phyloP scores from a whole-genome alignment of 2,797 vertebrate genomes.

The Enteromius trimaculatus region DNA sequence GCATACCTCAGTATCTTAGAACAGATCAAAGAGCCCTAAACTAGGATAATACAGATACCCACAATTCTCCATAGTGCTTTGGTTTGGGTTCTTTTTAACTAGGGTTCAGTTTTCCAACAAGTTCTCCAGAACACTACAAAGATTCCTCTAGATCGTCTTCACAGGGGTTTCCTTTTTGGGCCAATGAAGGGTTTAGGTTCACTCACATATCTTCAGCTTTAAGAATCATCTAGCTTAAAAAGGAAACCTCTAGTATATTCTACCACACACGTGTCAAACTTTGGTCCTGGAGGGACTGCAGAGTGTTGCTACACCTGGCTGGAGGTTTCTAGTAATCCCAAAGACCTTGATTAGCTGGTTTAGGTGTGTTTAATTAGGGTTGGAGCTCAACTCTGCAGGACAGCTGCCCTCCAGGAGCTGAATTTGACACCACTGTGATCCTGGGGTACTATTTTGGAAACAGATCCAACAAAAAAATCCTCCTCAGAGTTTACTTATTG shows the following conservation, averaged over 20 bases:
- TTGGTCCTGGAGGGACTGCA: neutral
- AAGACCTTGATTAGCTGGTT: neutral
- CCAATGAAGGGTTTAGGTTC: neutral
- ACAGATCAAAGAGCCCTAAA: slow-evolving; percentile 91
- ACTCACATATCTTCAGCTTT: neutral
- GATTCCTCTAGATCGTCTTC: neutral
- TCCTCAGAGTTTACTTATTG: neutral
- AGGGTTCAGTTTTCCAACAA: neutral
- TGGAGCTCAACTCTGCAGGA: neutral
- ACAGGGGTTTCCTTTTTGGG: neutral
- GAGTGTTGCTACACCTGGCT: neutral
- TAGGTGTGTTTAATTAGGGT: neutral
- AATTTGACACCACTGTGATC: neutral
- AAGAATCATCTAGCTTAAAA: neutral
- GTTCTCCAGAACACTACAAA: slow-evolving; percentile 1
- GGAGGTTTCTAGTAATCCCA: neutral
- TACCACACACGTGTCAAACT: neutral
- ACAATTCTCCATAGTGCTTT: neutral
- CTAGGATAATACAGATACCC: neutral
- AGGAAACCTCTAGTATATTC: neutral
- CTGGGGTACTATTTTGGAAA: neutral
- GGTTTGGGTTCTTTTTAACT: slow-evolving; percentile 6
- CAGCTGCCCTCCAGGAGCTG: neutral
- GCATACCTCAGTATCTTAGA: slow-evolving; percentile 87
- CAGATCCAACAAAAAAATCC: neutral